Evolutionary conservation across 2,888 invertebrate species (phyloP).

Genomic region (Dicycla oo): DNA sequence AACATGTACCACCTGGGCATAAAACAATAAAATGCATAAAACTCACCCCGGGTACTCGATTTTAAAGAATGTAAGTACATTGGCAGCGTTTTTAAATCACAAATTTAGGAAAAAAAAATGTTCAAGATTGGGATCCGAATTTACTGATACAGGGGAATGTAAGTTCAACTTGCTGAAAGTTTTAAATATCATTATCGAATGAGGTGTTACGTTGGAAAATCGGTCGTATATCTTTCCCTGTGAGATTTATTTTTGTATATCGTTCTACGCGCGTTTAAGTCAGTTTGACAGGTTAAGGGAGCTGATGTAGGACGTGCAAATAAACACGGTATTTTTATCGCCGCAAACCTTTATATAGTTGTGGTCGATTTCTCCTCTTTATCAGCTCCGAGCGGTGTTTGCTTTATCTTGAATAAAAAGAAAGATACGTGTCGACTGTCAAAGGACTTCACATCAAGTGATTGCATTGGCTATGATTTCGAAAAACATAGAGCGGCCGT

Average conservation of each 20-base stretch:
- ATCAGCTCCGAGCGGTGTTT: constrained; percentile 88
- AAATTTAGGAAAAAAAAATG: constrained; percentile 82
- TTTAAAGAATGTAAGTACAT: constrained; percentile 61
- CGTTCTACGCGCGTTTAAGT: constrained; percentile 70
- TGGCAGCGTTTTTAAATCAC: constrained; percentile 81
- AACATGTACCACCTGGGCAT: constrained; percentile 73
- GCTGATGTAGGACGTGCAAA: constrained; percentile 90
- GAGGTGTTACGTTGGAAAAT: constrained; percentile 70
- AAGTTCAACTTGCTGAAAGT: constrained; percentile 77
- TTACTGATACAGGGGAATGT: constrained; percentile 87
- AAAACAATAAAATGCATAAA: constrained; percentile 64
- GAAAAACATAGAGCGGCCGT: constrained; percentile 22
- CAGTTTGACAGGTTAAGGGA: constrained; percentile 77
- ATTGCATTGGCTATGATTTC: constrained; percentile 66
- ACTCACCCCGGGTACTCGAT: constrained; percentile 65
- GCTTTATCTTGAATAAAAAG: constrained; percentile 88
- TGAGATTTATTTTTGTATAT: constrained; percentile 76
- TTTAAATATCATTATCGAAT: constrained; percentile 71
- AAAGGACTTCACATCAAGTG: constrained; percentile 77
- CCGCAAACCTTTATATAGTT: constrained; percentile 90
- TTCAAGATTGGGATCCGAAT: constrained; percentile 85
- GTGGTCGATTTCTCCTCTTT: constrained; percentile 90
- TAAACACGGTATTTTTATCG: constrained; percentile 90
- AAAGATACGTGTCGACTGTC: constrained; percentile 81
- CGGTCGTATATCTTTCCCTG: constrained; percentile 73